A percentile compares a stretch with the other conserved stretches of the same genome.
Evolutionary conservation across 2,113 vertebrate genomes (phyloP).

Genomic region (Edolisoma coerulescens): DNA sequence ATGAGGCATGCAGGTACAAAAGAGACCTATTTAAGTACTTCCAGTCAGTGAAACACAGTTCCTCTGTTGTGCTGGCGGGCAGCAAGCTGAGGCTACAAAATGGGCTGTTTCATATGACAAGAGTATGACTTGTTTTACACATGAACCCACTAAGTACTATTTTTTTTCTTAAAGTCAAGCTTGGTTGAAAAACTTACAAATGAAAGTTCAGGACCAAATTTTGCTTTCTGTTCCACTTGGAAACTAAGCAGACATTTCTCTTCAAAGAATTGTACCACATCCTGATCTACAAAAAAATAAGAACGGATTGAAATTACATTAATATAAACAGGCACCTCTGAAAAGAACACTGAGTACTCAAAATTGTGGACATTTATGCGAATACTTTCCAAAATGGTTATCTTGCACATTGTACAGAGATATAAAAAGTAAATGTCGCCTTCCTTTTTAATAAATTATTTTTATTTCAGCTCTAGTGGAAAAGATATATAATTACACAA

Average conservation of each 20-base stretch:
- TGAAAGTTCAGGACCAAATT: background rate
- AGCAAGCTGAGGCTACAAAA: background rate
- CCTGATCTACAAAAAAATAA: background rate
- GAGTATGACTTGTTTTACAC: background rate
- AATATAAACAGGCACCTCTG: constrained; percentile 13
- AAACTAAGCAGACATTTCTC: background rate
- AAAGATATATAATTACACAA: background rate
- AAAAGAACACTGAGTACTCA: background rate
- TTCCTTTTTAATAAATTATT: background rate
- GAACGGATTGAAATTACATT: constrained; percentile 23
- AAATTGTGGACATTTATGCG: background rate
- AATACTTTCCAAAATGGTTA: background rate
- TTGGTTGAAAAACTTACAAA: background rate
- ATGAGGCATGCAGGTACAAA: background rate
- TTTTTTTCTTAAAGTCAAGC: background rate
- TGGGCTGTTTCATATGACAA: background rate
- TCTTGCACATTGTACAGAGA: background rate
- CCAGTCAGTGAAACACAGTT: background rate
- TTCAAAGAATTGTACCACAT: constrained; percentile 3
- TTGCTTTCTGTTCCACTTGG: background rate
- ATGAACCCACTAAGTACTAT: background rate
- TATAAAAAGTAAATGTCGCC: background rate
- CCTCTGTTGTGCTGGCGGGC: background rate
- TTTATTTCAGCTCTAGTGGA: background rate
- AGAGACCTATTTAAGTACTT: background rate